These are phyloP conservation scores for Umimayanthus kanabou DNA, from an alignment of 92 coral and sea anemone genomes.

Conservation along the genomic window DNA sequence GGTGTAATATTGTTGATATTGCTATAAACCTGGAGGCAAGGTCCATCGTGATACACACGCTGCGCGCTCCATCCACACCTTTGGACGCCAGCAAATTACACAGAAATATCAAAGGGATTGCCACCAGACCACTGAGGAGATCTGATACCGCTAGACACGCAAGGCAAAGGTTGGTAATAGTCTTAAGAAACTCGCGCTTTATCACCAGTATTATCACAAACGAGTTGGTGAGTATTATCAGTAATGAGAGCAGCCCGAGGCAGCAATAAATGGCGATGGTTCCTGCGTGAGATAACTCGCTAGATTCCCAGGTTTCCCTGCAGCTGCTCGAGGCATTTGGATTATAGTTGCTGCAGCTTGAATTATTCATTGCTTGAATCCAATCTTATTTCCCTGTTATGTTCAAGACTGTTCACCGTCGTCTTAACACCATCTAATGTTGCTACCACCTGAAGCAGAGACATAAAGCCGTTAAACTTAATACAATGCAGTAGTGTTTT, in stretches of 20 bases:
- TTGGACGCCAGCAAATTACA: constrained; percentile 42
- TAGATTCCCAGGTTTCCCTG: not conserved
- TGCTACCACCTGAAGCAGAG: not conserved
- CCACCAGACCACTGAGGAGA: constrained; percentile 67
- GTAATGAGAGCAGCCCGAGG: constrained; percentile 29
- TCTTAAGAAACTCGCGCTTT: constrained; percentile 51
- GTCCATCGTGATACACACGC: constrained; percentile 70
- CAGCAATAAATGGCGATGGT: constrained; percentile 17
- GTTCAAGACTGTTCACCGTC: not conserved
- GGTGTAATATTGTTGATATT: constrained; percentile 73
- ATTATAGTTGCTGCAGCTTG: not conserved
- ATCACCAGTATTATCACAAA: constrained; percentile 62
- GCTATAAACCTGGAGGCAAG: constrained; percentile 73
- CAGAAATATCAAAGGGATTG: constrained; percentile 66
- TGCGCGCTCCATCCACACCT: not conserved
- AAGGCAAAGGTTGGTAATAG: constrained; percentile 70
- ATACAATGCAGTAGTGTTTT: too few species aligned
- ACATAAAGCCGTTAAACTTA: not conserved
- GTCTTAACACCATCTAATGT: not conserved
- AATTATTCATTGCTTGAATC: not conserved
- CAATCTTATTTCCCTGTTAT: not conserved
- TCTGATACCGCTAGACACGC: constrained; percentile 77
- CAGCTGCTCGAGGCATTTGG: not conserved
- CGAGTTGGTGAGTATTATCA: constrained; percentile 56
- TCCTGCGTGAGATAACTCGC: not conserved